Percentiles rank a stretch among this genome's conserved stretches.
These are phyloP conservation scores for Drosophila silvestris DNA, from an alignment of 2,888 invertebrate species.

Conservation along the genomic window DNA sequence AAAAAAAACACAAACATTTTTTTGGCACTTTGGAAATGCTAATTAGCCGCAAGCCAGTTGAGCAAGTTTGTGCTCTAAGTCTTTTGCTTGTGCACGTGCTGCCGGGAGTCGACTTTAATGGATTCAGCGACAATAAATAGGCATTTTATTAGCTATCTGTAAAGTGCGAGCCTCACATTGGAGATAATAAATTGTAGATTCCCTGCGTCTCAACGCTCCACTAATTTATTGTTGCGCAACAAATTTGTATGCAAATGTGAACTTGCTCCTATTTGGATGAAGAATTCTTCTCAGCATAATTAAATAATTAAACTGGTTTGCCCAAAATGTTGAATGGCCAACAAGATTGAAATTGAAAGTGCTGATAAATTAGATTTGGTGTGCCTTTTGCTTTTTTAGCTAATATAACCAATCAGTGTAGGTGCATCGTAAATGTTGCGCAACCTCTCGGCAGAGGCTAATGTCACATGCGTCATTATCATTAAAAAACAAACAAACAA, in stretches of 20 bases:
- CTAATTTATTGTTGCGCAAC: conserved; percentile 58
- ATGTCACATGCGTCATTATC: conserved; percentile 39
- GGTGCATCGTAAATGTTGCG: conserved; percentile 27
- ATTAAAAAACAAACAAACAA: conserved; percentile 3
- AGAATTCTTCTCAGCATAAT: conserved; percentile 66
- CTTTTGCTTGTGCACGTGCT: conserved; percentile 53
- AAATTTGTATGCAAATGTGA: conserved; percentile 67
- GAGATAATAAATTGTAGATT: conserved; percentile 8
- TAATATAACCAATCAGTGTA: conserved; percentile 16
- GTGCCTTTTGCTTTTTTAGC: conserved; percentile 7
- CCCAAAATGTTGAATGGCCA: conserved; percentile 38
- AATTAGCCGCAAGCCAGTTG: conserved; percentile 36
- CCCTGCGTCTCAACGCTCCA: conserved; percentile 3
- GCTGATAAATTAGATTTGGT: conserved; percentile 61
- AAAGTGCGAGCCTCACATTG: conserved; percentile 17
- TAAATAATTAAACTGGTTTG: conserved; percentile 70
- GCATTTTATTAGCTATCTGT: conserved; percentile 58
- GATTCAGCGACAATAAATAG: conserved; percentile 42
- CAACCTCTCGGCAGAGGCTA: conserved; percentile 11
- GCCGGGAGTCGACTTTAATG: conserved; percentile 17
- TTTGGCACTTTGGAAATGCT: conserved; percentile 56
- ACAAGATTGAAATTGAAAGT: conserved; percentile 62
- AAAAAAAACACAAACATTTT: conserved; percentile 22
- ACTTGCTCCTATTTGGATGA: conserved; percentile 43
- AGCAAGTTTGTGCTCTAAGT: conserved; percentile 64